These are phyloP conservation scores for Actinia tenebrosa DNA, from an alignment of 64 coral and sea anemone genomes.

Conservation along the genomic window DNA sequence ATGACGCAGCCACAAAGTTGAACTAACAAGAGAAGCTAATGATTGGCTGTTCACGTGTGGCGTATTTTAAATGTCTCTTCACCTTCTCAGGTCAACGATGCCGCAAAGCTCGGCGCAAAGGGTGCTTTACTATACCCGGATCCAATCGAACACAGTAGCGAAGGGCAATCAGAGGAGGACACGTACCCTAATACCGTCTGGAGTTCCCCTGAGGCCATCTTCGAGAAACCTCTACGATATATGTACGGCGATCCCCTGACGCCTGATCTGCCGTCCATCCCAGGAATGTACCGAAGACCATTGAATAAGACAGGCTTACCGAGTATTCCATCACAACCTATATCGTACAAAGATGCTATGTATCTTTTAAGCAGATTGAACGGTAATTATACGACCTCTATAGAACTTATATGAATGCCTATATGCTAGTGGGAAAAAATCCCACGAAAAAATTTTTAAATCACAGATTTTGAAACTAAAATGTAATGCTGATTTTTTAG, in stretches of 20 bases:
- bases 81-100: constrained; percentile 5
- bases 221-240: background rate
- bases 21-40: too few species aligned
- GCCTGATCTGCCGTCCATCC: constrained; percentile 40
- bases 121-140: constrained; percentile 42
- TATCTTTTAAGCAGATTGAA: constrained; percentile 24
- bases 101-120: constrained; percentile 26
- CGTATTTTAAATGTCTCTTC: too few species aligned
- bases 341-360: constrained; percentile 39
- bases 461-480: too few species aligned
- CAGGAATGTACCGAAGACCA: constrained; percentile 55
- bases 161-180: background rate
- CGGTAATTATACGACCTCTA: constrained; percentile 8
- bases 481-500: too few species aligned
- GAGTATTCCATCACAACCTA: constrained; percentile 60
- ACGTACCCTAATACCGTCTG: constrained; percentile 38
- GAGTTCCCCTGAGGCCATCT: constrained; percentile 37
- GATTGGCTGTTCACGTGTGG: too few species aligned
- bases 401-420: too few species aligned
- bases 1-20: too few species aligned
- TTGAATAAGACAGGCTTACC: constrained; percentile 37
- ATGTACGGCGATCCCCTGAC: constrained; percentile 39
- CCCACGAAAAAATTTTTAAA: too few species aligned
- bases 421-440: too few species aligned
- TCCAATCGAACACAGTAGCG: background rate